A percentile compares a stretch with the other conserved stretches of the same genome.
Evolutionary conservation across 2,888 invertebrate genomes (phyloP).

Genomic region (Gasteruption jaculator): DNA sequence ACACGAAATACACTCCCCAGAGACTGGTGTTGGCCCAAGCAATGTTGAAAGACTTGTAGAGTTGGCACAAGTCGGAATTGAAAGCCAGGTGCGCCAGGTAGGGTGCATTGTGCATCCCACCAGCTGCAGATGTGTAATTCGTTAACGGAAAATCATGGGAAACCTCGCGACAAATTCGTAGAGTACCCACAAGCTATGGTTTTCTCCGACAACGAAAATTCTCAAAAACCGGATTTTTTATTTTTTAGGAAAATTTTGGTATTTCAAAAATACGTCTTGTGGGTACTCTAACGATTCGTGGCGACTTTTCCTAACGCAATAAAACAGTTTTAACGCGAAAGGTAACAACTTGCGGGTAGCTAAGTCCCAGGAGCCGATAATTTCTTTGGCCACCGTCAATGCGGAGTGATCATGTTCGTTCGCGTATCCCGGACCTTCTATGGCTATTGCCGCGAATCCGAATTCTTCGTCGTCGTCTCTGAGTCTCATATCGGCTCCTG

Average conservation of each 20-base stretch:
- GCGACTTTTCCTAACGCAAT: too few species aligned
- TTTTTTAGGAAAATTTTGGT: too few species aligned
- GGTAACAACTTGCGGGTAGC: constrained; percentile 32
- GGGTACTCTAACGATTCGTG: too few species aligned
- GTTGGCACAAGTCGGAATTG: constrained; percentile 44
- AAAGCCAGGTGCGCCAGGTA: constrained; percentile 34
- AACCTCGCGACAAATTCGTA: too few species aligned
- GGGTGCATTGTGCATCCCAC: constrained; percentile 40
- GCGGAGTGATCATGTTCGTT: constrained; percentile 43
- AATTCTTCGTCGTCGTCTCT: constrained; percentile 53
- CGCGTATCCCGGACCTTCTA: constrained; percentile 52
- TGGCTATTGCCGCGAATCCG: constrained; percentile 51
- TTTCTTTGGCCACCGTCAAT: constrained; percentile 45
- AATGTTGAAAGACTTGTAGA: constrained; percentile 52
- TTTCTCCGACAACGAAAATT: too few species aligned
- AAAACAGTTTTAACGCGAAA: too few species aligned
- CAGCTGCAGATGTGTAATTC: constrained; percentile 37
- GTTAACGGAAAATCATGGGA: too few species aligned
- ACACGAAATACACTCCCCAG: constrained; percentile 54
- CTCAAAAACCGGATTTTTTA: too few species aligned
- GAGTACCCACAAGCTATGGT: too few species aligned
- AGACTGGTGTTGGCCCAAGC: constrained; percentile 52
- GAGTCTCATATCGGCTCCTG: constrained; percentile 41
- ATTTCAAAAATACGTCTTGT: too few species aligned
- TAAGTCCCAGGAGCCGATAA: constrained; percentile 52